Percentiles rank a stretch among this genome's conserved stretches.
Evolutionary conservation across 2,888 invertebrate genomes (phyloP).

Genomic region (Theodoxus fluviatilis): DNA sequence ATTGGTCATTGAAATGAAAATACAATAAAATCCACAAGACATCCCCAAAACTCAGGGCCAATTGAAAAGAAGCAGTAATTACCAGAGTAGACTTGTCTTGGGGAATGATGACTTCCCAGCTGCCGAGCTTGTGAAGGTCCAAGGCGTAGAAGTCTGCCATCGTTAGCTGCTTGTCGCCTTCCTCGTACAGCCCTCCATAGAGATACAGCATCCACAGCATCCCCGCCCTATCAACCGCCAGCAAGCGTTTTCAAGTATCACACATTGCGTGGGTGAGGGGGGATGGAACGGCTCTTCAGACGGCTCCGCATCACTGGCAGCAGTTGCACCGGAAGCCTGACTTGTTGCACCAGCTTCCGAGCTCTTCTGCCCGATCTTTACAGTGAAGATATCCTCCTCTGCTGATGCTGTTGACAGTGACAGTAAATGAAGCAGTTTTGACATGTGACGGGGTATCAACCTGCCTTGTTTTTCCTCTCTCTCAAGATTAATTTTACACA

Average conservation of each 20-base stretch:
- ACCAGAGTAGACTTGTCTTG: constrained; percentile 67
- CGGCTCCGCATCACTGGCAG: constrained; percentile 35
- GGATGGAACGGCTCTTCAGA: constrained; percentile 64
- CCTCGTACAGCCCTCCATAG: constrained; percentile 86
- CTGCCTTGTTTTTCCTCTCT: too few relatives aligned
- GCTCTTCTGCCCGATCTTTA: constrained; percentile 74
- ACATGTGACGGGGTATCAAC: too few relatives aligned
- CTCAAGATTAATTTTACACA: too few relatives aligned
- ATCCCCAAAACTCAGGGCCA: background rate
- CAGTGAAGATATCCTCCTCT: constrained; percentile 84
- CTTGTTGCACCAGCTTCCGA: background rate
- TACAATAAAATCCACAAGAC: background rate
- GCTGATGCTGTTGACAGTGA: too few relatives aligned
- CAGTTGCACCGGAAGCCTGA: constrained; percentile 21
- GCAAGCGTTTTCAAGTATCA: too few relatives aligned
- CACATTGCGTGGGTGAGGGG: constrained; percentile 82
- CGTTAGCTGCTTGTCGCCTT: constrained; percentile 76
- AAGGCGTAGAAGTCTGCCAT: constrained; percentile 59
- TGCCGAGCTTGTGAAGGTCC: constrained; percentile 82
- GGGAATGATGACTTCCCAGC: constrained; percentile 81
- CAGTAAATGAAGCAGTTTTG: too few relatives aligned
- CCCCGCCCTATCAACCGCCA: too few relatives aligned
- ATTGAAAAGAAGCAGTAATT: constrained; percentile 9
- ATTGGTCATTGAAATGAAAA: background rate
- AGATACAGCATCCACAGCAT: constrained; percentile 80